phyloP scores from a whole-genome alignment of 2,113 vertebrate species.

The Acrocephalus kingi region DNA sequence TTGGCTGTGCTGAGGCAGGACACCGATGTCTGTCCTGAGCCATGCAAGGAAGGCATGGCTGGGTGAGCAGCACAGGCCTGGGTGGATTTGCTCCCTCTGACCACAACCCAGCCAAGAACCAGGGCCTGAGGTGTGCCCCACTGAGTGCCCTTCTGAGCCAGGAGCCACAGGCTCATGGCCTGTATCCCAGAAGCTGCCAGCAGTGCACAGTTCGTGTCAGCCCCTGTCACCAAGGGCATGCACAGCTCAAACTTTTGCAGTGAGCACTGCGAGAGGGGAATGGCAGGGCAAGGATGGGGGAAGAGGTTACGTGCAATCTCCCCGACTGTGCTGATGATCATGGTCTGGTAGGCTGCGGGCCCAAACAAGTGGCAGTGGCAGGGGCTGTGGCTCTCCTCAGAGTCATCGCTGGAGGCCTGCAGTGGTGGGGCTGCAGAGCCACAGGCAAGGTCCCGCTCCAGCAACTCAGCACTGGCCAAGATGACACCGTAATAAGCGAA shows the following conservation, averaged over 20 bases:
- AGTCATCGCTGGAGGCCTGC: conserved; percentile 16
- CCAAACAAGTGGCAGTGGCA: conserved; percentile 87
- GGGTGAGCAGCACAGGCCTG: neutral
- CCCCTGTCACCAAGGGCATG: neutral
- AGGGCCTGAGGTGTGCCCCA: accelerated
- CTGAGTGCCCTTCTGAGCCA: neutral
- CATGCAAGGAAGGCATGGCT: accelerated
- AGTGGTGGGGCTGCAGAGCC: neutral
- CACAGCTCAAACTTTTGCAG: neutral
- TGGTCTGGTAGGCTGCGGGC: conserved; percentile 82
- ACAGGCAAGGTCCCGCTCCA: conserved; percentile 88
- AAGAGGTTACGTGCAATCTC: conserved; percentile 84
- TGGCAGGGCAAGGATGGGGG: neutral
- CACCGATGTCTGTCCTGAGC: neutral
- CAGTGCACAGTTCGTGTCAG: accelerated
- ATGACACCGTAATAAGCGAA: conserved; percentile 92
- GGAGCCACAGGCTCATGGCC: neutral
- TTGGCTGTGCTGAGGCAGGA: neutral
- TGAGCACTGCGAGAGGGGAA: neutral
- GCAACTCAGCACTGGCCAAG: conserved; percentile 87
- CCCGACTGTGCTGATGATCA: conserved; percentile 89
- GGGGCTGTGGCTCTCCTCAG: conserved; percentile 61
- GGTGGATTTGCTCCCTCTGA: neutral
- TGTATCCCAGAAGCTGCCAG: neutral
- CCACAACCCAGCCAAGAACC: neutral